A percentile compares a stretch with the other conserved stretches of the same genome.
Conservation (phyloP, 2,888 invertebrate species). For the Gastracanthus pulcherrimus region DNA sequence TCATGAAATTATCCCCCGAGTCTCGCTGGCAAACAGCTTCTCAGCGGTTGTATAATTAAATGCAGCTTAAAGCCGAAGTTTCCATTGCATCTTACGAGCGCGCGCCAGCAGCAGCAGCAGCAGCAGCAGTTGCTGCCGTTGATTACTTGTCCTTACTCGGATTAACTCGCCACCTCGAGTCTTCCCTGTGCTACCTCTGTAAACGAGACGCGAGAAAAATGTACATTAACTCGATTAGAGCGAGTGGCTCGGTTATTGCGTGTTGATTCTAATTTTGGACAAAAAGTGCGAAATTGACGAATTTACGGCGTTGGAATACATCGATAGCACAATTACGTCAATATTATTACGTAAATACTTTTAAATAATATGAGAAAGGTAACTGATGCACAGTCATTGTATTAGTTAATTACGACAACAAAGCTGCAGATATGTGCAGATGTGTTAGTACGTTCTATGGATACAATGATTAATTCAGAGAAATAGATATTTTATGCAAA, state of each 20-base stretch:
- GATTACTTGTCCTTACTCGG: conserved; percentile 51
- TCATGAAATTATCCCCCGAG: conserved; percentile 48
- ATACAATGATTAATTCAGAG: no score
- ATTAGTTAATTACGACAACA: no score
- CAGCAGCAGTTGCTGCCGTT: conserved; percentile 24
- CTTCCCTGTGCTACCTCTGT: neutral
- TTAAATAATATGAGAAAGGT: neutral
- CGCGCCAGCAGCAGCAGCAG: neutral
- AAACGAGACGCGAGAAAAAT: conserved; percentile 8
- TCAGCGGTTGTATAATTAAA: conserved; percentile 52
- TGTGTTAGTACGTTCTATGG: neutral
- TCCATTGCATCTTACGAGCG: conserved; percentile 32
- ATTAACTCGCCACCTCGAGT: conserved; percentile 41
- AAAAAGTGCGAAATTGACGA: no score
- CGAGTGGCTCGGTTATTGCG: neutral
- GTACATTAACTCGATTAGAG: conserved; percentile 18
- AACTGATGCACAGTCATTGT: neutral
- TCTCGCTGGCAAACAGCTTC: conserved; percentile 43
- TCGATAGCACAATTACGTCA: no score
- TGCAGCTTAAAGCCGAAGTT: conserved; percentile 50
- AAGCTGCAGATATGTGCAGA: no score
- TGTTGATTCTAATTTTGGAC: no score
- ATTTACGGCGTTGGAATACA: no score
- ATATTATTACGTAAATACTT: neutral
- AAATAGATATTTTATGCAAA: no score